Percentiles rank a stretch among this genome's conserved stretches.
These are phyloP conservation scores for Ichneumon xanthorius DNA, from an alignment of 2,888 invertebrate species.

Conservation along the genomic window DNA sequence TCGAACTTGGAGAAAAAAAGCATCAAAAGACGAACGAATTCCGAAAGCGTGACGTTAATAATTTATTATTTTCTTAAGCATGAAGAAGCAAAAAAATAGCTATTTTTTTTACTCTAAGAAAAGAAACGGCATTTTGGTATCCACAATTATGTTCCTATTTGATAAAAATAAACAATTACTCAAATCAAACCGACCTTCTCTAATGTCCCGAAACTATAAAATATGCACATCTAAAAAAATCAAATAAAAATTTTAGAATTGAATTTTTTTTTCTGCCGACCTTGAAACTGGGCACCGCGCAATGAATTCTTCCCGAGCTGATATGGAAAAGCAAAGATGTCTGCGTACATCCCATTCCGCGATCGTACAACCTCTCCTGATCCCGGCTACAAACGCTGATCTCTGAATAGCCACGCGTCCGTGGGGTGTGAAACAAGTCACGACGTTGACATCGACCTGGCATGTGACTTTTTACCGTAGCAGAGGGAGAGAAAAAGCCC, in stretches of 20 bases:
- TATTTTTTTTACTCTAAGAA: too few relatives aligned
- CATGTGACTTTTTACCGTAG: constrained; percentile 54
- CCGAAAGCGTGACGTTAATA: background rate
- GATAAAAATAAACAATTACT: too few relatives aligned
- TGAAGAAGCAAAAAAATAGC: too few relatives aligned
- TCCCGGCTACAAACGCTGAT: constrained; percentile 8
- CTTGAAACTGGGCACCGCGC: too few relatives aligned
- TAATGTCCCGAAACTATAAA: background rate
- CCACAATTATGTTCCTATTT: too few relatives aligned
- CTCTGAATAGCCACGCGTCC: background rate
- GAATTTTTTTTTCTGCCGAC: too few relatives aligned
- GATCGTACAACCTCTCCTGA: background rate
- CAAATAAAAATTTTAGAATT: background rate
- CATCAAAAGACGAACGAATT: too few relatives aligned
- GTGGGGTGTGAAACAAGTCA: constrained; percentile 8
- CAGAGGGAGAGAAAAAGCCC: constrained; percentile 45
- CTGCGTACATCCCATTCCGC: background rate
- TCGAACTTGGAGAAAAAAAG: too few relatives aligned
- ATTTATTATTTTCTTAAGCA: too few relatives aligned
- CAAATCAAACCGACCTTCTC: too few relatives aligned
- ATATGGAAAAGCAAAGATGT: background rate
- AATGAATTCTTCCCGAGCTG: background rate
- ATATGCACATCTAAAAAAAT: background rate
- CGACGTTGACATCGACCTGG: constrained; percentile 63
- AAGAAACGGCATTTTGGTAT: too few relatives aligned